Evolutionary conservation across 2,888 invertebrate genomes (phyloP).

Genomic region (Drosophila infuscata): DNA sequence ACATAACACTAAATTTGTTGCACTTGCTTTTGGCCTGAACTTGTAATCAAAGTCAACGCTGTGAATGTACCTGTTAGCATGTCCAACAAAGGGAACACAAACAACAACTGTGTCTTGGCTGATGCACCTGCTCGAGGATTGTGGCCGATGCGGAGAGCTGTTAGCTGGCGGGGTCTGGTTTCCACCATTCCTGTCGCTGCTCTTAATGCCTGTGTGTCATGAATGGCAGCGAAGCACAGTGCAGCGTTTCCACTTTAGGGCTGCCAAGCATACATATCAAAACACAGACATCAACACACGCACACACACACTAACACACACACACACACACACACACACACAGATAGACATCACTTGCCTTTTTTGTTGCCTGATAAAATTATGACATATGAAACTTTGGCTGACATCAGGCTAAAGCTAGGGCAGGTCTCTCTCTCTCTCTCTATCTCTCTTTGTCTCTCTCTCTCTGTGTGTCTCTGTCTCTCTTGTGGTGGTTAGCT

Average conservation of each 20-base stretch:
- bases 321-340: slow-evolving; percentile 22
- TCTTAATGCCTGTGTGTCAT: slow-evolving; percentile 81
- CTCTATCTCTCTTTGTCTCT: background rate
- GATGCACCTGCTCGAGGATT: slow-evolving; percentile 42
- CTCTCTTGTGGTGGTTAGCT: slow-evolving; percentile 30
- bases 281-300: slow-evolving; percentile 18
- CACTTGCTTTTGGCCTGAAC: slow-evolving; percentile 47
- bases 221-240: slow-evolving; percentile 79
- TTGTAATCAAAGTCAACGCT: slow-evolving; percentile 73
- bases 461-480: background rate
- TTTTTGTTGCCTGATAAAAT: slow-evolving; percentile 77
- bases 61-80: slow-evolving; percentile 79
- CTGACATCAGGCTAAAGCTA: slow-evolving; percentile 63
- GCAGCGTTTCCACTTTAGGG: slow-evolving; percentile 76
- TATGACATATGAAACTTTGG: slow-evolving; percentile 82
- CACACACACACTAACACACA: slow-evolving; percentile 7
- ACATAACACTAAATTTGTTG: slow-evolving; percentile 58
- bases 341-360: slow-evolving; percentile 59
- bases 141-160: background rate
- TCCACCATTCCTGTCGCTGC: slow-evolving; percentile 63
- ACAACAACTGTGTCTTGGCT: slow-evolving; percentile 18
- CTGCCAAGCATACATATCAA: slow-evolving; percentile 36
- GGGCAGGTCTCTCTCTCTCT: background rate
- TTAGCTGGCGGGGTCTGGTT: background rate
- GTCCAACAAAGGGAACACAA: slow-evolving; percentile 30